phyloP scores from a whole-genome alignment of 2,113 vertebrate genomes.

The Fulmarus glacialis region DNA sequence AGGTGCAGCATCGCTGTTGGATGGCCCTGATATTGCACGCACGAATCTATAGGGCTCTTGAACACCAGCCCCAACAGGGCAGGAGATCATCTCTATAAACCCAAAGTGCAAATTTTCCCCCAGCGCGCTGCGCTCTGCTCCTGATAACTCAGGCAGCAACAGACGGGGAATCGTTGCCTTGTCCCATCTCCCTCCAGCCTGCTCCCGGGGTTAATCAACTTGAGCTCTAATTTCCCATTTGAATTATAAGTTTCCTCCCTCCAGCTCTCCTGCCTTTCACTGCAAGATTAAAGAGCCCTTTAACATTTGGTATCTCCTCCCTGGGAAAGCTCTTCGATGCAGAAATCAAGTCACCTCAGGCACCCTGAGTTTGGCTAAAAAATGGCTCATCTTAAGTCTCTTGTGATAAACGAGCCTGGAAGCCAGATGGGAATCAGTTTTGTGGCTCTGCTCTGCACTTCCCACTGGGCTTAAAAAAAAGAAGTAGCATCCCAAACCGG shows the following conservation, averaged over 20 bases:
- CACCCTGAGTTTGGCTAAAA: neutral
- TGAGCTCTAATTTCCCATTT: neutral
- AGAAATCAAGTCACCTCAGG: neutral
- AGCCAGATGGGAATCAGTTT: neutral
- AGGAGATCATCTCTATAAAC: neutral
- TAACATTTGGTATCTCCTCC: neutral
- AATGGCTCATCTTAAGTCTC: neutral
- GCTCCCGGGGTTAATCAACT: neutral
- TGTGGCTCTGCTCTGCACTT: neutral
- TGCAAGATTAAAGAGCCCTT: neutral
- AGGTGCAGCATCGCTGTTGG: accelerated
- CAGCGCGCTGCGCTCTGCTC: neutral
- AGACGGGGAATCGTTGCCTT: neutral
- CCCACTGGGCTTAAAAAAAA: neutral
- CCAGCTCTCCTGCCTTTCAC: neutral
- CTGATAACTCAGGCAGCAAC: neutral
- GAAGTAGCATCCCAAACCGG: neutral
- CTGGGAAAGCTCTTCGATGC: accelerated
- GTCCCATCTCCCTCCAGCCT: neutral
- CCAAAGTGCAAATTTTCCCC: neutral
- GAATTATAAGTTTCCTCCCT: neutral
- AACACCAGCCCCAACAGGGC: neutral
- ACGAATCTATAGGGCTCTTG: neutral
- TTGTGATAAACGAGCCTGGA: neutral
- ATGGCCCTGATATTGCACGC: too few relatives aligned